These are phyloP conservation scores for Cenopis cana DNA, from an alignment of 2,888 invertebrate genomes.

Conservation along the genomic window DNA sequence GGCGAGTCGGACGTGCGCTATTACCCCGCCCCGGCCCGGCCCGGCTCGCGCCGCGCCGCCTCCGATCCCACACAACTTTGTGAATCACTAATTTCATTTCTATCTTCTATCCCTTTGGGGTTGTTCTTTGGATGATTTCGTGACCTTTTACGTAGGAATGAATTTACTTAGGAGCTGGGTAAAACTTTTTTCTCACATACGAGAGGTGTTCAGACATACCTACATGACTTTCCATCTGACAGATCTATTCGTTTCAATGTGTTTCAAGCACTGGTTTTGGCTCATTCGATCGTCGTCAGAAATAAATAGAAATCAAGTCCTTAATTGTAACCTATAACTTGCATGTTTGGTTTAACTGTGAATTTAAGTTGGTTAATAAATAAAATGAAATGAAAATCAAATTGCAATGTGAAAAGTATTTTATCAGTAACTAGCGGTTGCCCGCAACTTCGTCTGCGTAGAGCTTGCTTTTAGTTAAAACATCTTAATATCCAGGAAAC, in stretches of 20 bases:
- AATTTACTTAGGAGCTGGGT: not conserved
- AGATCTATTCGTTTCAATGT: not conserved
- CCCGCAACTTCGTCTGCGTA: no score
- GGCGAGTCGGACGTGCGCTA: slow-evolving; percentile 33
- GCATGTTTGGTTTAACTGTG: no score
- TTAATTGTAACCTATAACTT: no score
- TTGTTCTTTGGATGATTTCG: not conserved
- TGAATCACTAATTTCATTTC: slow-evolving; percentile 30
- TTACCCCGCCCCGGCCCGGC: not conserved
- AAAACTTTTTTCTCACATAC: not conserved
- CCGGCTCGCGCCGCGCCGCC: slow-evolving; percentile 1
- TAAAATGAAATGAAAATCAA: no score
- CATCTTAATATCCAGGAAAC: no score
- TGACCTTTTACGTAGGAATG: not conserved
- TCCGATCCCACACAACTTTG: slow-evolving; percentile 19
- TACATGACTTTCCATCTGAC: not conserved
- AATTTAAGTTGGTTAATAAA: no score
- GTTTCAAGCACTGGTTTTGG: not conserved
- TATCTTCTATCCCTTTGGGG: slow-evolving; percentile 10
- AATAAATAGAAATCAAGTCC: not conserved
- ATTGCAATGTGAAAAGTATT: no score
- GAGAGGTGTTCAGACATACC: not conserved
- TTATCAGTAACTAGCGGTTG: no score
- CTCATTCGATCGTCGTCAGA: not conserved
- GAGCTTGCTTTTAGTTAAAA: no score